Conservation (phyloP, 1,140 invertebrate genomes). For the Solen grandis region DNA sequence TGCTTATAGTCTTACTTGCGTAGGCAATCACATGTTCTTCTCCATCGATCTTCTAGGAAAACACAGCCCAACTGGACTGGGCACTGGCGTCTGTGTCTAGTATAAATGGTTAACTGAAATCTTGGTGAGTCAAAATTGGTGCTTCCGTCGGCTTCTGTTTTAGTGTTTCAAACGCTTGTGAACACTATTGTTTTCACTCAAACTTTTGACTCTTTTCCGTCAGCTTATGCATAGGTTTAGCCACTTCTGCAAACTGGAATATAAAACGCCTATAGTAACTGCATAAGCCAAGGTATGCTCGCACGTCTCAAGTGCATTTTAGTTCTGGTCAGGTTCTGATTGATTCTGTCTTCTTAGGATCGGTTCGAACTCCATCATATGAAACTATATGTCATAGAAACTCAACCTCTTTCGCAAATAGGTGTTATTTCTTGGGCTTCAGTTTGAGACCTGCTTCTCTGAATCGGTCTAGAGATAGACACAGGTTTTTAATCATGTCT, state of each 20-base stretch:
- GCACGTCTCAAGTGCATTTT: conserved; percentile 62
- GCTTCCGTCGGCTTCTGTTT: conserved; percentile 65
- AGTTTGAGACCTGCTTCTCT: conserved; percentile 62
- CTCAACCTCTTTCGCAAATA: conserved; percentile 60
- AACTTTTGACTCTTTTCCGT: too few relatives aligned
- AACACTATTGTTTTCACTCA: too few relatives aligned
- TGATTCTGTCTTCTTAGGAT: conserved; percentile 69
- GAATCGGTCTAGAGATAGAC: conserved; percentile 64
- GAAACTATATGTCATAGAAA: conserved; percentile 70
- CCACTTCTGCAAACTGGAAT: conserved; percentile 60
- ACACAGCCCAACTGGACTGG: conserved; percentile 76
- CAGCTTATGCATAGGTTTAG: conserved; percentile 47
- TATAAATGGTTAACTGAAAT: conserved; percentile 72
- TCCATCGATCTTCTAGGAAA: conserved; percentile 74
- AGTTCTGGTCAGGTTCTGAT: conserved; percentile 71
- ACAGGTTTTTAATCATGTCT: conserved; percentile 35
- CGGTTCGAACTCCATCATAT: conserved; percentile 59
- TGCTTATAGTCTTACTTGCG: conserved; percentile 57
- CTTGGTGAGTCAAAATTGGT: conserved; percentile 66
- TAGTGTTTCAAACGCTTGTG: conserved; percentile 3
- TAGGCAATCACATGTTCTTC: conserved; percentile 25
- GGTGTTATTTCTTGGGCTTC: conserved; percentile 63
- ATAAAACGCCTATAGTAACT: too few relatives aligned
- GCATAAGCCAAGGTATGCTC: conserved; percentile 68
- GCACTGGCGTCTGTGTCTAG: conserved; percentile 80